Evolutionary conservation across 2,797 vertebrate genomes (phyloP), one percentile per base, ranked within the genome.

Genomic region (Discoglossus pictus): DNA sequence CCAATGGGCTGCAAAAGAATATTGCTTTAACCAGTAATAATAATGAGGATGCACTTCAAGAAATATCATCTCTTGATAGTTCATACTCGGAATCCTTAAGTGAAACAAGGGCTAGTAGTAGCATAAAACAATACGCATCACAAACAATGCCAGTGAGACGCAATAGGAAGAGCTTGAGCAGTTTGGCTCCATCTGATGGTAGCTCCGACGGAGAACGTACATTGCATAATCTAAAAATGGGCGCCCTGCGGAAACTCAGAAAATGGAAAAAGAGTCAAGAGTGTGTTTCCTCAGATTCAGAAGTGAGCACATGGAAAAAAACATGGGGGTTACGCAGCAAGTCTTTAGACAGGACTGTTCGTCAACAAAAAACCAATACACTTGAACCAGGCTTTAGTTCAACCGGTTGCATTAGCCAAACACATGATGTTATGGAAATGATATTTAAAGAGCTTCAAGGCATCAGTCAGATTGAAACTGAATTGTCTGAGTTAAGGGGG

Each of bases 211-310:
- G 95, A 1, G 97, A 99, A 55, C 91, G 97, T 39, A 94, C 94
- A 16, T 87, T 98, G 21, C 94, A 98, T 23, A 92, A 90, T 0
- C 84, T 99, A 52, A 91, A 96, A 53, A 87, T 99, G 2, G 97
- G 97, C 18, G 97, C 97, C 54, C 80, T 98, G 56, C 87, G 94
- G 10, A 98, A 98, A 74, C 82, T 99, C 39, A 90, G 96, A 50
- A 98, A 98, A 82, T 99, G 96, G 97, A 98, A 98, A 36, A 99
- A 99, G 84, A 98, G 97, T 74, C 97, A 98, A 78, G 97, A 99
- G 73, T 98, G 91, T 53, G 94, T 97, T 68, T 97, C 96, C n/a
- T 98, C 97, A 3, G 97, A 99, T 75, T 97, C 96, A 0, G 97
- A 99, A 76, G 89, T 96, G 61, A 98, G 95, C 88, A 92, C 93